Conservation (phyloP, 2,888 invertebrate genomes). For the Nebria salina region DNA sequence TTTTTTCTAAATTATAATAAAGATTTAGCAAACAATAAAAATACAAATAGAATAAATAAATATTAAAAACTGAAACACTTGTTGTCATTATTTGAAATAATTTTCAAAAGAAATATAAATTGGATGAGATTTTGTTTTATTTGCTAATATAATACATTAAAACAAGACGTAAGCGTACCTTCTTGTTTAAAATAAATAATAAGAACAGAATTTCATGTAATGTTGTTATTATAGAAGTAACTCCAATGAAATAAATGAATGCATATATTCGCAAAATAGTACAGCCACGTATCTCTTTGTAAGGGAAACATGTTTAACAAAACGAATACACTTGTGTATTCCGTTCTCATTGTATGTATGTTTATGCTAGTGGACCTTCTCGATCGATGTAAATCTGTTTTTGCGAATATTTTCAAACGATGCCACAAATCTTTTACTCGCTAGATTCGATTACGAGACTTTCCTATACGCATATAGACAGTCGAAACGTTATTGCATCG, state of each 20-base stretch:
- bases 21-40: too few relatives aligned
- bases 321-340: neutral
- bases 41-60: too few relatives aligned
- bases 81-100: too few relatives aligned
- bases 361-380: neutral
- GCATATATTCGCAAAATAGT: neutral
- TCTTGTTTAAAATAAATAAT: too few relatives aligned
- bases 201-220: too few relatives aligned
- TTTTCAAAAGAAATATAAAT: too few relatives aligned
- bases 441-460: constrained; percentile 35
- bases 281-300: neutral
- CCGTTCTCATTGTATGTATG: neutral
- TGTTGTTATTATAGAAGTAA: neutral
- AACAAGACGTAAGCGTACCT: too few relatives aligned
- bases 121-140: too few relatives aligned
- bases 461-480: constrained; percentile 10
- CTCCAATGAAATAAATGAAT: neutral
- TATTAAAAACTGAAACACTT: too few relatives aligned
- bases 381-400: constrained; percentile 28
- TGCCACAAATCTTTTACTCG: constrained; percentile 34
- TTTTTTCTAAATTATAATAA: too few relatives aligned
- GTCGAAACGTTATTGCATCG: constrained; percentile 30
- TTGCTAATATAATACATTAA: too few relatives aligned
- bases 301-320: neutral
- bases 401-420: constrained; percentile 39